phyloP scores from a whole-genome alignment of 2,888 invertebrate species.

The Odontomyia ornata region DNA sequence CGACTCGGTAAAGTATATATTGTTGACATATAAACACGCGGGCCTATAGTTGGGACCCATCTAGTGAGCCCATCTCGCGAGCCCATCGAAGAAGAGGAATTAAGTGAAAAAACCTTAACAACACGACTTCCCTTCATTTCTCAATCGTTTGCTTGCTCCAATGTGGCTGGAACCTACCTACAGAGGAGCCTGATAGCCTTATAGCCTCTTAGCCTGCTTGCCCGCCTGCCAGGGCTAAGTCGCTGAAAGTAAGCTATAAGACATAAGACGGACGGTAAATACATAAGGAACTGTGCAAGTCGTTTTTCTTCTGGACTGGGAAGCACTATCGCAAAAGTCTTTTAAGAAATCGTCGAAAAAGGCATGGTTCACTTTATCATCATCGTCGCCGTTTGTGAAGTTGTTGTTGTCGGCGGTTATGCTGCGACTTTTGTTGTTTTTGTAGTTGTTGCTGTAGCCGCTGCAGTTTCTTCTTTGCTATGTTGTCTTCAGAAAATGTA shows the following conservation, averaged over 20 bases:
- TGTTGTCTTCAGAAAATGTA: constrained; percentile 37
- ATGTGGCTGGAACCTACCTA: background rate
- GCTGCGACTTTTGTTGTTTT: constrained; percentile 5
- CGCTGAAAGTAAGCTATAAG: constrained; percentile 23
- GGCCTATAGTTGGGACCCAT: constrained; percentile 23
- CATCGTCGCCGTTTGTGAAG: constrained; percentile 7
- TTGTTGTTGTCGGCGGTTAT: background rate
- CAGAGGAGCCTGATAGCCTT: background rate
- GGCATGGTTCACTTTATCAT: constrained; percentile 42
- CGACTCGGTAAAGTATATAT: constrained; percentile 43
- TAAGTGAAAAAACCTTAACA: constrained; percentile 49
- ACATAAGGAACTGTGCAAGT: constrained; percentile 37
- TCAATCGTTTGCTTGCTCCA: constrained; percentile 39
- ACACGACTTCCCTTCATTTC: constrained; percentile 50
- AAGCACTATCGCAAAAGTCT: constrained; percentile 38
- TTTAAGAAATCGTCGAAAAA: constrained; percentile 37
- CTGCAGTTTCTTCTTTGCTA: background rate
- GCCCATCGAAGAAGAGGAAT: constrained; percentile 48
- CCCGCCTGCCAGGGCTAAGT: background rate
- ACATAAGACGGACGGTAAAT: constrained; percentile 28
- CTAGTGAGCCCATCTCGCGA: constrained; percentile 38
- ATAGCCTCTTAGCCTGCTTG: background rate
- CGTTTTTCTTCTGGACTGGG: constrained; percentile 35
- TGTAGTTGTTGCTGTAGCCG: background rate
- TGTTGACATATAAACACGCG: constrained; percentile 45